Percentiles rank a stretch among this genome's conserved stretches.
phyloP scores from a whole-genome alignment of 1,140 invertebrate genomes.

The Idris sp. region DNA sequence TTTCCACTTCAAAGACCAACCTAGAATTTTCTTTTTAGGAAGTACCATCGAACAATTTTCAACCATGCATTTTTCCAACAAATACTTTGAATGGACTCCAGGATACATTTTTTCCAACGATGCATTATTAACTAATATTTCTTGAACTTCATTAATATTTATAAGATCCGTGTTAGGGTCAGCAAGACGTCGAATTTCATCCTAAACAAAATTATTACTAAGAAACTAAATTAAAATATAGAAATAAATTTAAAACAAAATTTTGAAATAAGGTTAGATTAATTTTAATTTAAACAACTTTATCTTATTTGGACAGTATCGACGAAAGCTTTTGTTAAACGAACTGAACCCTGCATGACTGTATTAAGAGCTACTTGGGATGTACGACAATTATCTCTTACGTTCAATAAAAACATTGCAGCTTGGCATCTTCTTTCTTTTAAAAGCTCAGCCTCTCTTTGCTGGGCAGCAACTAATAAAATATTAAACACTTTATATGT shows the following conservation, averaged over 20 bases:
- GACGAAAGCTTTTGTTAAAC: neutral
- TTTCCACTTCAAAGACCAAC: conserved; percentile 11
- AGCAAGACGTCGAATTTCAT: too few species aligned
- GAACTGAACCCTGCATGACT: neutral
- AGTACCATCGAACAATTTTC: conserved; percentile 8
- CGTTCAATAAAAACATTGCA: conserved; percentile 12
- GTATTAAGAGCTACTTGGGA: conserved; percentile 1
- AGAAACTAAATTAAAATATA: too few species aligned
- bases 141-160: conserved; percentile 8
- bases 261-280: too few species aligned
- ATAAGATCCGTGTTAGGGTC: conserved; percentile 12
- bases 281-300: neutral
- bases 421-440: conserved; percentile 13
- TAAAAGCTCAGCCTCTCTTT: too few species aligned
- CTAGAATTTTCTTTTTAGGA: conserved; percentile 6
- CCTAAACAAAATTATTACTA: too few species aligned
- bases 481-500: too few species aligned
- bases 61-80: conserved; percentile 5
- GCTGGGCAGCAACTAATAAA: too few species aligned
- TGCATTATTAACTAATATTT: conserved; percentile 9
- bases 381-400: conserved; percentile 1
- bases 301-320: neutral
- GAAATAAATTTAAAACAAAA: too few species aligned
- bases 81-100: conserved; percentile 10
- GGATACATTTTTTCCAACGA: conserved; percentile 3